Conservation (phyloP, 2,888 invertebrate genomes). For the Choreutis nemorana region DNA sequence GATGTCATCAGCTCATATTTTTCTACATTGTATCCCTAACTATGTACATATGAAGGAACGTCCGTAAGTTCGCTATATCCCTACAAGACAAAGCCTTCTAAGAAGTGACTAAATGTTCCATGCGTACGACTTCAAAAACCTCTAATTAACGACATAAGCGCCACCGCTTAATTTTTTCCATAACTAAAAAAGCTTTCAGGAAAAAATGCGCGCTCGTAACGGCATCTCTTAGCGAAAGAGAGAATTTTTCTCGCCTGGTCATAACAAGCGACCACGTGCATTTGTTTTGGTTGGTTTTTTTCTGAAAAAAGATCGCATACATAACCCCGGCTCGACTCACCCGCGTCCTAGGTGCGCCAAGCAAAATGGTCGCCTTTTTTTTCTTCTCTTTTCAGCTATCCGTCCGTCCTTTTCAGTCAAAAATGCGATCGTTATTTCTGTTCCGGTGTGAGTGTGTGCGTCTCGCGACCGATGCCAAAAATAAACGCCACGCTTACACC, state of each 20-base stretch:
- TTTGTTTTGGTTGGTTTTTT: slow-evolving; percentile 66
- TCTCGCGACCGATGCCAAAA: slow-evolving; percentile 33
- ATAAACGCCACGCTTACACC: slow-evolving; percentile 27
- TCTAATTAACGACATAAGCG: slow-evolving; percentile 42
- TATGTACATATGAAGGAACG: too few relatives aligned
- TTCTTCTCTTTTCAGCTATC: slow-evolving; percentile 67
- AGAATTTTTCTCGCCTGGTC: slow-evolving; percentile 58
- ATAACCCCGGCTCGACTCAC: slow-evolving; percentile 51
- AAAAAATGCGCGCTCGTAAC: slow-evolving; percentile 52
- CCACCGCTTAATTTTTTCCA: slow-evolving; percentile 46
- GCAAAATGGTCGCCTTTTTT: slow-evolving; percentile 67
- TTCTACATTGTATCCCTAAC: too few relatives aligned
- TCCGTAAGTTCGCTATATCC: too few relatives aligned
- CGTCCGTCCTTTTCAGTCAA: slow-evolving; percentile 67
- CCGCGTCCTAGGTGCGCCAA: slow-evolving; percentile 53
- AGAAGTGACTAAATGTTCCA: too few relatives aligned
- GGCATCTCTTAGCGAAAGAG: slow-evolving; percentile 56
- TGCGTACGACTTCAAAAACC: too few relatives aligned
- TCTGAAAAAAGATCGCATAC: slow-evolving; percentile 58
- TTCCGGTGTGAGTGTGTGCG: slow-evolving; percentile 62
- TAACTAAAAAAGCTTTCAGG: slow-evolving; percentile 41
- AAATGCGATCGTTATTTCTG: slow-evolving; percentile 69
- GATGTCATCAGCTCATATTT: too few relatives aligned
- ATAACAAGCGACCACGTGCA: slow-evolving; percentile 65
- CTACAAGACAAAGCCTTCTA: too few relatives aligned